Evolutionary conservation across 1,140 invertebrate species (phyloP).

Genomic region (Drosophila athabasca): DNA sequence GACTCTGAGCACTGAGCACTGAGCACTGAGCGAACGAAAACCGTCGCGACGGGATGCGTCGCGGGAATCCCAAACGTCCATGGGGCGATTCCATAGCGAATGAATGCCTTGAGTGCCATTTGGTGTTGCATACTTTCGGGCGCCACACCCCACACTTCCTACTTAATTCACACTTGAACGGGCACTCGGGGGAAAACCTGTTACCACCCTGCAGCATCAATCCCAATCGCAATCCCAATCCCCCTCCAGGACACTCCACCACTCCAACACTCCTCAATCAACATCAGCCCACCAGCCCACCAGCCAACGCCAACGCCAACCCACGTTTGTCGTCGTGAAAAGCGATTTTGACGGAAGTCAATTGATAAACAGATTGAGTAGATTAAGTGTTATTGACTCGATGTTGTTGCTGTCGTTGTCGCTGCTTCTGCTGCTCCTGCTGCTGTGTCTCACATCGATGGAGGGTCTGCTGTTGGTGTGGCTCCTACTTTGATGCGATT

Average conservation of each 20-base stretch:
- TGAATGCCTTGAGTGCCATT: constrained; percentile 47
- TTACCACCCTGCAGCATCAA: neutral
- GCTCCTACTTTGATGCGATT: constrained; percentile 4
- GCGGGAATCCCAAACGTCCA: too few species aligned
- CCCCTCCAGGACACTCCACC: constrained; percentile 2
- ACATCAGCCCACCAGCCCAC: constrained; percentile 35
- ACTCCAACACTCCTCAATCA: constrained; percentile 41
- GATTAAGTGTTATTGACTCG: constrained; percentile 76
- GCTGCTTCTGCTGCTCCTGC: neutral
- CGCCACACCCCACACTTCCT: constrained; percentile 6
- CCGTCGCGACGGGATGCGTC: too few species aligned
- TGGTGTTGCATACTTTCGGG: constrained; percentile 49
- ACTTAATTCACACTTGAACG: constrained; percentile 65
- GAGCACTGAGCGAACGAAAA: too few species aligned
- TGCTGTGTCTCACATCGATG: neutral
- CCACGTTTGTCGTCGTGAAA: constrained; percentile 62
- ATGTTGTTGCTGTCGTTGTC: constrained; percentile 23
- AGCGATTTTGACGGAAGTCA: constrained; percentile 73
- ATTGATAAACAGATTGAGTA: constrained; percentile 77
- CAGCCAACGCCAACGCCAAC: too few species aligned
- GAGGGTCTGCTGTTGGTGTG: constrained; percentile 5
- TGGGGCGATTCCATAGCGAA: neutral
- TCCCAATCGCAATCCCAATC: neutral
- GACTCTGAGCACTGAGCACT: too few species aligned
- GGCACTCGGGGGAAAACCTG: constrained; percentile 17